phyloP scores from a whole-genome alignment of 2,797 vertebrate species.

The Odontamblyopus lacepedii region DNA sequence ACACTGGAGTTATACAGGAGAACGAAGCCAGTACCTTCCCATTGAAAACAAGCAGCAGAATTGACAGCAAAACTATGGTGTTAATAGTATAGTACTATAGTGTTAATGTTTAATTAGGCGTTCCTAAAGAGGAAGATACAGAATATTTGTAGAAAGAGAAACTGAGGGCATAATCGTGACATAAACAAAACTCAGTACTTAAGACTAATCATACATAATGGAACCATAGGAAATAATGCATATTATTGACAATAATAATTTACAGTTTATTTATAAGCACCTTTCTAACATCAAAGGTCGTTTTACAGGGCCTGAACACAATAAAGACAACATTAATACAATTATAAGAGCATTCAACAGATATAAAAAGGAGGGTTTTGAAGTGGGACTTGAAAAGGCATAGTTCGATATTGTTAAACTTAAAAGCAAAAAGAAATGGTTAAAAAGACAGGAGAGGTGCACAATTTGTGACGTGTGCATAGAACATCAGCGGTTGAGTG shows the following conservation, averaged over 20 bases:
- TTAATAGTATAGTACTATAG: too few species aligned
- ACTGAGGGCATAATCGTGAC: not conserved
- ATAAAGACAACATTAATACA: not conserved
- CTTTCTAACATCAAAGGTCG: too few species aligned
- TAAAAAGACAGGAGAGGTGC: slow-evolving; percentile 10
- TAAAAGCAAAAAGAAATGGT: not conserved
- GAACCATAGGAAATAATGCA: not conserved
- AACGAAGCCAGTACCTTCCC: slow-evolving; percentile 35
- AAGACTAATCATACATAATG: not conserved
- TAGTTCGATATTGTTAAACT: too few species aligned
- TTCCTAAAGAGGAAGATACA: slow-evolving; percentile 4
- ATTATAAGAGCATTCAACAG: not conserved
- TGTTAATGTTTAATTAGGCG: slow-evolving; percentile 12
- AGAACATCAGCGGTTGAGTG: slow-evolving; percentile 65
- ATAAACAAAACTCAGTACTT: not conserved
- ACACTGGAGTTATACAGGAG: too few species aligned
- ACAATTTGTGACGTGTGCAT: slow-evolving; percentile 36
- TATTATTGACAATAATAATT: not conserved
- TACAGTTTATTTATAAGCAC: too few species aligned
- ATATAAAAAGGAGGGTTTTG: not conserved
- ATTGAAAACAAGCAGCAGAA: slow-evolving; percentile 41
- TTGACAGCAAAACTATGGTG: slow-evolving; percentile 8
- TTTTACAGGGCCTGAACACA: not conserved
- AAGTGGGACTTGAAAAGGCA: too few species aligned
- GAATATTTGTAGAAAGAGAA: not conserved